These are phyloP conservation scores for Falco novaeseelandiae DNA, from an alignment of 2,797 vertebrate genomes.

Conservation along the genomic window DNA sequence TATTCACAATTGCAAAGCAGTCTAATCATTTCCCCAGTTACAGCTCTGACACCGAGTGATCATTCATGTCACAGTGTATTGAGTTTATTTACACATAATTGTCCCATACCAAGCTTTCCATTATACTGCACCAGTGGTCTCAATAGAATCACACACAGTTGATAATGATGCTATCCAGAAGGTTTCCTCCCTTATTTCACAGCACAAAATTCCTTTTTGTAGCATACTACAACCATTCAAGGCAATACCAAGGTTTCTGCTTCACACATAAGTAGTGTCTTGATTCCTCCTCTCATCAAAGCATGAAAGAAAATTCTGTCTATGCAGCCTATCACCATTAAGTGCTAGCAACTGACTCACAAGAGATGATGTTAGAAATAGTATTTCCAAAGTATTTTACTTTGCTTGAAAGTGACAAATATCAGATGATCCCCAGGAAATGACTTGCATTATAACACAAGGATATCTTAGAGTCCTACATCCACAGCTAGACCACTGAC, in stretches of 20 bases:
- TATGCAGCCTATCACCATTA: neutral
- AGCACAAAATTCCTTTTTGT: neutral
- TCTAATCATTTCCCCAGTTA: neutral
- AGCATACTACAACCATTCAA: neutral
- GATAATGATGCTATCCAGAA: neutral
- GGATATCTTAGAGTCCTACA: neutral
- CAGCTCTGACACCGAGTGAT: neutral
- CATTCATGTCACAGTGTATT: neutral
- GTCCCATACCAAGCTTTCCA: neutral
- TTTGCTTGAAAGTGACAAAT: neutral
- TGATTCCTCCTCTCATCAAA: neutral
- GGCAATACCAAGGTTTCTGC: neutral
- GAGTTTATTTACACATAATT: conserved; percentile 24
- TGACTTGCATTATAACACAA: neutral
- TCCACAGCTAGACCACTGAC: neutral
- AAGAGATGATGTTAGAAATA: neutral
- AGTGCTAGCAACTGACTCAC: neutral
- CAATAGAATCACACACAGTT: neutral
- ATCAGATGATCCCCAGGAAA: neutral
- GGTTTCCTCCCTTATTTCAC: neutral
- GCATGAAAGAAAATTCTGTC: neutral
- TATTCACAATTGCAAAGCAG: neutral
- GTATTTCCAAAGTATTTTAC: neutral
- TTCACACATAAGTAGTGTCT: neutral
- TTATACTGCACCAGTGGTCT: neutral